Conservation (phyloP, 2,113 vertebrate genomes). For the Eonycteris spelaea region DNA sequence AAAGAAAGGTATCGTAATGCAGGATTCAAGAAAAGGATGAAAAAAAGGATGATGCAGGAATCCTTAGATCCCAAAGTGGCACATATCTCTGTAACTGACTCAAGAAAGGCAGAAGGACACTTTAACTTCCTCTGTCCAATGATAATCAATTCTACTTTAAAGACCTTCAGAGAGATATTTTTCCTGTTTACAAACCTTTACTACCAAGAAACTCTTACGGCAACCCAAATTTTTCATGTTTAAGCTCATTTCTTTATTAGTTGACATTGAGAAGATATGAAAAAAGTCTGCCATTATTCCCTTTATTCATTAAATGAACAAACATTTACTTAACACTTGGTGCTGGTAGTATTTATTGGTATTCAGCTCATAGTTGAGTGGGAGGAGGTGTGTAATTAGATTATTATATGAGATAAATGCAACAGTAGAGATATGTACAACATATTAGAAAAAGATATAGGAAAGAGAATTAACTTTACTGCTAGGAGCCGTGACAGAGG, state of each 20-base stretch:
- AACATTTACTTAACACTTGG: conserved; percentile 13
- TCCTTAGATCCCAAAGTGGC: background rate
- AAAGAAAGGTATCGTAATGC: background rate
- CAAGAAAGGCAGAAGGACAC: background rate
- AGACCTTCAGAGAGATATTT: background rate
- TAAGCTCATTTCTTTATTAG: conserved; percentile 26
- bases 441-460: conserved; percentile 6
- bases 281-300: background rate
- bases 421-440: background rate
- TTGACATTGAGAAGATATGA: background rate
- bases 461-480: conserved; percentile 13
- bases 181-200: conserved; percentile 7
- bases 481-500: background rate
- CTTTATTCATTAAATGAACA: conserved; percentile 13
- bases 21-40: background rate
- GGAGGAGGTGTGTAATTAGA: background rate
- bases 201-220: background rate
- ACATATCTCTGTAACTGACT: background rate
- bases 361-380: background rate
- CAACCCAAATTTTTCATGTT: conserved; percentile 12
- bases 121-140: background rate
- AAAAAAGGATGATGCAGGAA: background rate
- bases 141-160: conserved; percentile 27
- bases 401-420: background rate
- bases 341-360: background rate